phyloP scores from a whole-genome alignment of 1,140 invertebrate species.

The Bicyclus anynana region DNA sequence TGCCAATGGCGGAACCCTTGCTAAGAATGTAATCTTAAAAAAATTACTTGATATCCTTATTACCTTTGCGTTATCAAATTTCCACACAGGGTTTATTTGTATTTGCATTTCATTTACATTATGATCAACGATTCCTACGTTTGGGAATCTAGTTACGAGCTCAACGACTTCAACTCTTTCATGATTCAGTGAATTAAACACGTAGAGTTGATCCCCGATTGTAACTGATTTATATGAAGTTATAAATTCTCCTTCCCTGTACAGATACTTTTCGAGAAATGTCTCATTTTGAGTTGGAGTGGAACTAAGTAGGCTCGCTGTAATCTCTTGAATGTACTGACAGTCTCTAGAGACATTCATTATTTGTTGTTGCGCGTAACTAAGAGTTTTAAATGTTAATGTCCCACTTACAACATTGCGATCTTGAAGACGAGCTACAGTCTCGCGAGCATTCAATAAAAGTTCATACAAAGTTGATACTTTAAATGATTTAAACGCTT shows the following conservation, averaged over 20 bases:
- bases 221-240: slow-evolving; percentile 75
- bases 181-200: slow-evolving; percentile 87
- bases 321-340: slow-evolving; percentile 60
- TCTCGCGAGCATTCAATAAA: slow-evolving; percentile 83
- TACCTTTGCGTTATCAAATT: slow-evolving; percentile 57
- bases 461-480: slow-evolving; percentile 76
- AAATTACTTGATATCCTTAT: slow-evolving; percentile 78
- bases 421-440: slow-evolving; percentile 68
- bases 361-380: slow-evolving; percentile 48
- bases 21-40: slow-evolving; percentile 85
- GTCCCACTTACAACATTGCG: slow-evolving; percentile 57
- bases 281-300: slow-evolving; percentile 79
- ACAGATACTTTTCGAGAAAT: slow-evolving; percentile 85
- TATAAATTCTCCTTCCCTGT: slow-evolving; percentile 82
- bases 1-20: slow-evolving; percentile 83
- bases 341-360: slow-evolving; percentile 49
- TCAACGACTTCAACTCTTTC: slow-evolving; percentile 83
- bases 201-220: slow-evolving; percentile 78
- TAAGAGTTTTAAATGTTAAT: slow-evolving; percentile 34
- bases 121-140: slow-evolving; percentile 83
- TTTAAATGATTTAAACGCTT: slow-evolving; percentile 77
- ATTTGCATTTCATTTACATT: slow-evolving; percentile 78
- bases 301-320: slow-evolving; percentile 49
- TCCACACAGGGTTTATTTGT: slow-evolving; percentile 88
- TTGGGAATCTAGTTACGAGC: slow-evolving; percentile 80